Conservation (phyloP, 1,140 invertebrate species). For the Arion vulgaris region DNA sequence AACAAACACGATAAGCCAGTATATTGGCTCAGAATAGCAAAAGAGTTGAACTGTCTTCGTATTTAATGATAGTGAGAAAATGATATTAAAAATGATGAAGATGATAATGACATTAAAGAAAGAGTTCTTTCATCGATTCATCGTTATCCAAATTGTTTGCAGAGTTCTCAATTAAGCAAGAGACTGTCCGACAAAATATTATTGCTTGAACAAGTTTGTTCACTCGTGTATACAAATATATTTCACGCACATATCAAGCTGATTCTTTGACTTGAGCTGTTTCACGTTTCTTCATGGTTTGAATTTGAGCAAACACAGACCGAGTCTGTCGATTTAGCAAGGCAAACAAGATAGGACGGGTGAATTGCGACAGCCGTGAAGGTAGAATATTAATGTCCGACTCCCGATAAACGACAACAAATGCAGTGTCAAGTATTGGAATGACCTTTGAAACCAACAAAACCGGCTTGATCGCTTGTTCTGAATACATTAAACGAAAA, state of each 20-base stretch:
- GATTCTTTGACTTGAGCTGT: not conserved
- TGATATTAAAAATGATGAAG: too few species aligned
- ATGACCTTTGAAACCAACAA: slow-evolving; percentile 32
- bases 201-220: slow-evolving; percentile 15
- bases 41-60: too few species aligned
- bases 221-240: slow-evolving; percentile 19
- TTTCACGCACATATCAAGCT: not conserved
- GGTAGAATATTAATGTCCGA: slow-evolving; percentile 21
- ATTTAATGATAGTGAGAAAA: too few species aligned
- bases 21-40: too few species aligned
- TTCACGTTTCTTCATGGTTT: not conserved
- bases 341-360: slow-evolving; percentile 4
- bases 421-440: slow-evolving; percentile 31
- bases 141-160: too few species aligned
- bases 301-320: slow-evolving; percentile 15
- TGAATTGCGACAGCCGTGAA: not conserved
- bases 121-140: too few species aligned
- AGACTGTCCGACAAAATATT: not conserved
- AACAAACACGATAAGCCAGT: too few species aligned
- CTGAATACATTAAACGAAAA: not conserved
- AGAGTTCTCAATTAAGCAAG: too few species aligned
- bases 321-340: not conserved
- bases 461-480: not conserved
- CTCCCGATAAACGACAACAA: slow-evolving; percentile 33
- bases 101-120: too few species aligned